Conservation (phyloP, 2,888 invertebrate species). For the Caenorhabditis imperialis region DNA sequence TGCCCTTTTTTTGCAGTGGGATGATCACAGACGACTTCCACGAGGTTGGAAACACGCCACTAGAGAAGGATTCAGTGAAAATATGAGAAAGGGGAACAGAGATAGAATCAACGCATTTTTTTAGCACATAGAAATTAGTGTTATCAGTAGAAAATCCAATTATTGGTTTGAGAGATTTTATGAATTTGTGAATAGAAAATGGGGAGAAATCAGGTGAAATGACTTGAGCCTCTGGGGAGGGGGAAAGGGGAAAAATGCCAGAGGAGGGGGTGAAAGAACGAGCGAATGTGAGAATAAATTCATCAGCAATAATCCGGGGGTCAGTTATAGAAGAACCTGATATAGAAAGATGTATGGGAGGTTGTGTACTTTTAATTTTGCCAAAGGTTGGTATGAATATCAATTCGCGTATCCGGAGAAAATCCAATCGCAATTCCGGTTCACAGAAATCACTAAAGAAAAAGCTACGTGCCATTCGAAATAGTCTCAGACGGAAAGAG, state of each 20-base stretch:
- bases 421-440: too few species aligned
- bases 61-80: neutral
- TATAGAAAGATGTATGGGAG: neutral
- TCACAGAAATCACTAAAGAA: too few species aligned
- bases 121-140: constrained; percentile 3
- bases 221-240: neutral
- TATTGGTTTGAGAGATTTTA: neutral
- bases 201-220: neutral
- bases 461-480: too few species aligned
- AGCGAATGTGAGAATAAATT: neutral
- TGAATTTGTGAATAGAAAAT: neutral
- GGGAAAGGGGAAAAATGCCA: neutral
- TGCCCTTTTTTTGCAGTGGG: constrained; percentile 9
- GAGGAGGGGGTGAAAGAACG: neutral
- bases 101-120: constrained; percentile 9
- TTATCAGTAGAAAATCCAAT: constrained; percentile 1
- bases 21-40: neutral
- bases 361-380: too few species aligned
- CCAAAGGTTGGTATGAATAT: too few species aligned
- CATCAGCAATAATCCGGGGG: neutral
- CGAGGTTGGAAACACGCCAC: neutral
- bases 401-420: too few species aligned
- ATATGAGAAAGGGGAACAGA: constrained; percentile 11
- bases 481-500: too few species aligned
- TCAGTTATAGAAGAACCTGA: neutral